Base-by-base conservation (phyloP, 1,140 invertebrate species). In the Heliconius hewitsoni region DNA sequence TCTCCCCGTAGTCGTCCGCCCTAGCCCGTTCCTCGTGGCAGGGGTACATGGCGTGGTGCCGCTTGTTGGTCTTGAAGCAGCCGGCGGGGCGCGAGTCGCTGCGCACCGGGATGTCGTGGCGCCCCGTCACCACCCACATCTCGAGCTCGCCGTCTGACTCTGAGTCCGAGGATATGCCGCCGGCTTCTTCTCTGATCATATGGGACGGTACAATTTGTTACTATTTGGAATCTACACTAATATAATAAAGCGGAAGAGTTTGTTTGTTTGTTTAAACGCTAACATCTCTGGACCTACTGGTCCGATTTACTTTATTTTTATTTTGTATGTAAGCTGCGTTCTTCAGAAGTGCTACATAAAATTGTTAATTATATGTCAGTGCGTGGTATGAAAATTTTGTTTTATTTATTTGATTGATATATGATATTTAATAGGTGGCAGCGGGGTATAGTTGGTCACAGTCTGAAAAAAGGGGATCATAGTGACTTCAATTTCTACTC, bases 21-120 rank as follows among this genome's bases (percentile, higher is more conserved):
- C 98, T 97, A 1, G 98, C 96, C 57, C 95, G 98, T 85, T 99
- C 98, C 94, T 99, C 99, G 72, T 97, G 96, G 87, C 97, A 98
- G 2, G 99, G 99, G 94, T 98, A 99, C 98, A 99, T 99, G 0
- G 98, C 98, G 94, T 99, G 98, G 83, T 98, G 97, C 78, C 98
- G 98, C 95, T 98, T 98, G 85, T 96, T 98, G 81, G 98, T 97
- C 95, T 99, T 99, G 90, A 99, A 99, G 91, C 98, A 98, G 71
- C 97, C 96, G 9, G 95, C 95, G 76, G 95, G 93, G 5, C 89
- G 79, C 71, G 96, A 96, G 91, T 98, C 98, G 76, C 96, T 96
- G 83, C 98, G 97, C 16, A 98, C 97, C 71, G 99, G 96, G 79
- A 99, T 97, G 94, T 99, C 98, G 92, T 99, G 98, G 70, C 96